A percentile compares a stretch with the other conserved stretches of the same genome.
Evolutionary conservation across 2,797 vertebrate genomes (phyloP).

Genomic region (Sciurus carolinensis): DNA sequence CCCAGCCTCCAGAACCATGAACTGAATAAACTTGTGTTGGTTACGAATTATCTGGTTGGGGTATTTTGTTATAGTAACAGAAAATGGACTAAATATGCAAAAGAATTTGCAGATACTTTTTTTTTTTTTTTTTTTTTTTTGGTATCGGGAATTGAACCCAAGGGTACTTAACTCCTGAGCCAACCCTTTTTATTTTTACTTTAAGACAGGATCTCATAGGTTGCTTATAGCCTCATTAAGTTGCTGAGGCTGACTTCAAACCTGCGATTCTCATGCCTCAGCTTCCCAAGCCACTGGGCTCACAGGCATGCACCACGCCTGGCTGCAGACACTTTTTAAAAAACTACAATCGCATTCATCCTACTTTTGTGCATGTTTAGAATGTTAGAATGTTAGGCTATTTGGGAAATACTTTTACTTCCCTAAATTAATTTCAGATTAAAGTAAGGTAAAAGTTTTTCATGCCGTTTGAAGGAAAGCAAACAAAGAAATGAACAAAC

Average conservation of each 20-base stretch:
- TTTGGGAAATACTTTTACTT: background rate
- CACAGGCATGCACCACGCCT: no score
- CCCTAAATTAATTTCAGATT: constrained; percentile 40
- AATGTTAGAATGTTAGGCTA: background rate
- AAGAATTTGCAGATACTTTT: background rate
- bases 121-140: no score
- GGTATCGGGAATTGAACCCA: no score
- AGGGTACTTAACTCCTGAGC: no score
- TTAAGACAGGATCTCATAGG: no score
- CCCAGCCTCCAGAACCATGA: background rate
- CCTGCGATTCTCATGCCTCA: no score
- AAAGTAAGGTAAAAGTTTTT: constrained; percentile 17
- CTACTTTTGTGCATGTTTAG: background rate
- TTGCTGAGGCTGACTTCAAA: no score
- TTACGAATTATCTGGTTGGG: background rate
- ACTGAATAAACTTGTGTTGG: background rate
- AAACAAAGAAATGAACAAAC: background rate
- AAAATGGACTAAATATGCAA: no score
- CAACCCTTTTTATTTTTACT: no score
- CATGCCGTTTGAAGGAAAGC: background rate
- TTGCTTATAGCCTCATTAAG: no score
- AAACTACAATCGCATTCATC: background rate
- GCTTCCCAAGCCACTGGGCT: no score
- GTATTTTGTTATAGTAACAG: background rate
- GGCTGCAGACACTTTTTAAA: background rate